Percentiles rank a stretch among this genome's conserved stretches.
Conservation (phyloP, 23 tunicate genomes). For the Ascidia mentula region DNA sequence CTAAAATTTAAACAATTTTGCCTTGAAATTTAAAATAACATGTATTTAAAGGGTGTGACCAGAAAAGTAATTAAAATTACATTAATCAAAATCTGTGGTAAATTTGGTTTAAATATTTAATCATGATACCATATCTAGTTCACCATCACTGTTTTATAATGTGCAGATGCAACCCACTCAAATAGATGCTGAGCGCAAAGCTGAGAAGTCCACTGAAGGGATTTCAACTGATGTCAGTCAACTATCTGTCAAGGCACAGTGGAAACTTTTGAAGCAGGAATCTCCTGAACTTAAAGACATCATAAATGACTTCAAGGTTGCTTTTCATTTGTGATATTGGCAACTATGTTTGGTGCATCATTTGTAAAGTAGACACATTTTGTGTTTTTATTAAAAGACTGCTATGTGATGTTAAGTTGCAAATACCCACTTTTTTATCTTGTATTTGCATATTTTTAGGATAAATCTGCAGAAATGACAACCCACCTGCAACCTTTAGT, state of each 20-base stretch:
- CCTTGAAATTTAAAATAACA: neutral
- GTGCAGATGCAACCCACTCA: neutral
- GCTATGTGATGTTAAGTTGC: neutral
- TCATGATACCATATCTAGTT: too few species aligned
- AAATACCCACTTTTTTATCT: neutral
- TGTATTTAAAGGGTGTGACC: too few species aligned
- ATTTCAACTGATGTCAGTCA: conserved; percentile 39
- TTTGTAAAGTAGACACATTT: neutral
- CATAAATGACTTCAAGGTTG: conserved; percentile 70
- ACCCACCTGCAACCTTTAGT: conserved; percentile 40
- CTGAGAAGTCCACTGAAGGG: neutral
- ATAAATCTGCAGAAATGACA: conserved; percentile 39
- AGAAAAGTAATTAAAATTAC: too few species aligned
- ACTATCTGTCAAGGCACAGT: conserved; percentile 63
- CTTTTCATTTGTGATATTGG: neutral
- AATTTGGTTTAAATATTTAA: too few species aligned
- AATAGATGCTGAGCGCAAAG: neutral
- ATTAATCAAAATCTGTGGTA: too few species aligned
- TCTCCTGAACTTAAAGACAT: conserved; percentile 73
- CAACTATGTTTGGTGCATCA: neutral
- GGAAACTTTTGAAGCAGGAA: conserved; percentile 75
- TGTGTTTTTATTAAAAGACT: neutral
- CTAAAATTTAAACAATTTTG: neutral
- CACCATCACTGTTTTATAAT: too few species aligned
- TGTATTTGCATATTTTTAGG: conserved; percentile 32